Evolutionary conservation across 2,888 invertebrate species (phyloP).

Genomic region (Tyria jacobaeae): DNA sequence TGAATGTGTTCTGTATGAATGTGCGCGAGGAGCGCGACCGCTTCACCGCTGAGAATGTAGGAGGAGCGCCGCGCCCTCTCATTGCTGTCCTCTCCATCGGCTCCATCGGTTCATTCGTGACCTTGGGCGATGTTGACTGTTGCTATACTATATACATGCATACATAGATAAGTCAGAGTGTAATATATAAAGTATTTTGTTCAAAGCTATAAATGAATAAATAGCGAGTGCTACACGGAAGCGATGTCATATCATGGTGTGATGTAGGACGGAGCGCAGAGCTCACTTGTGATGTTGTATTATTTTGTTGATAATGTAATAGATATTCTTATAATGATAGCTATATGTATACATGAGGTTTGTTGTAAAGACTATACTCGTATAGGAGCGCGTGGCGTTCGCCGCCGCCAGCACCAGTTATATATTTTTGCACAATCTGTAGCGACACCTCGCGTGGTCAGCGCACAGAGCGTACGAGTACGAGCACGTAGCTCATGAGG

Average conservation of each 20-base stretch:
- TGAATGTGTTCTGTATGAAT: slow-evolving; percentile 13
- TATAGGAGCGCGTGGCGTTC: slow-evolving; percentile 40
- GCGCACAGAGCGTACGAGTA: background rate
- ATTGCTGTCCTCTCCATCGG: background rate
- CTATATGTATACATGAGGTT: slow-evolving; percentile 65
- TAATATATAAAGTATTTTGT: slow-evolving; percentile 39
- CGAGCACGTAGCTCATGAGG: no score
- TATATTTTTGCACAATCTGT: slow-evolving; percentile 79
- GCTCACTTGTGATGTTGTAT: slow-evolving; percentile 33
- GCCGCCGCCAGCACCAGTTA: slow-evolving; percentile 71
- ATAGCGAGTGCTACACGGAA: slow-evolving; percentile 47
- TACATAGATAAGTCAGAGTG: slow-evolving; percentile 34
- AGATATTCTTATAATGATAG: slow-evolving; percentile 64
- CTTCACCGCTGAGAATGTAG: no score
- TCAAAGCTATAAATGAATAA: slow-evolving; percentile 21
- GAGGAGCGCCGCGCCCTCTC: background rate
- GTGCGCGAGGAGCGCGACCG: background rate
- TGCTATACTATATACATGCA: slow-evolving; percentile 24
- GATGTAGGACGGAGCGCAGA: slow-evolving; percentile 54
- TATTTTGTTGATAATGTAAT: slow-evolving; percentile 68
- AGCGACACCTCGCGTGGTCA: slow-evolving; percentile 29
- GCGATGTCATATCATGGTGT: slow-evolving; percentile 82
- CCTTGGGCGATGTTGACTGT: slow-evolving; percentile 24
- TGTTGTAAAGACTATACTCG: slow-evolving; percentile 50
- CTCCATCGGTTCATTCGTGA: background rate